Percentiles rank a stretch among this genome's conserved stretches.
These are phyloP conservation scores for Melinaea marsaeus DNA, from an alignment of 2,888 invertebrate species.

Conservation along the genomic window DNA sequence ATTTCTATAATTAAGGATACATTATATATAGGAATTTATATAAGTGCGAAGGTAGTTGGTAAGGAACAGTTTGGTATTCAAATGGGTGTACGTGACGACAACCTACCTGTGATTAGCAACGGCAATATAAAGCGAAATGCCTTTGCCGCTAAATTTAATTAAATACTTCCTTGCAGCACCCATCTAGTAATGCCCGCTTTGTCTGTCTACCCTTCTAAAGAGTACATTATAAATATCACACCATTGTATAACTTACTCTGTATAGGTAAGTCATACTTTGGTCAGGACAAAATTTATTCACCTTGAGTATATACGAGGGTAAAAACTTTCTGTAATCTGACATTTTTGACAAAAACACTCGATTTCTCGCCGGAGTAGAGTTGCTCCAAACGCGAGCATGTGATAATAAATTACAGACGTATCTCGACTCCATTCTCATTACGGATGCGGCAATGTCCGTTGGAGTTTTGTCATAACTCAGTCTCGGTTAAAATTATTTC, in stretches of 20 bases:
- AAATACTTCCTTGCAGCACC: conserved; percentile 65
- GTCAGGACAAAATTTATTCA: conserved; percentile 12
- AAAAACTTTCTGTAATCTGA: conserved; percentile 29
- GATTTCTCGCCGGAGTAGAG: conserved; percentile 44
- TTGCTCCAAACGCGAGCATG: conserved; percentile 54
- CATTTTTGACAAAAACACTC: conserved; percentile 52
- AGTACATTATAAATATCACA: conserved; percentile 24
- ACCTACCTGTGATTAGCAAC: conserved; percentile 72
- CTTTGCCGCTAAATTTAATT: conserved; percentile 70
- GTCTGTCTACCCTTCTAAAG: conserved; percentile 40
- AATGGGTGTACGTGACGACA: conserved; percentile 63
- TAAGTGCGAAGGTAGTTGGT: conserved; percentile 37
- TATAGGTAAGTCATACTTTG: not conserved
- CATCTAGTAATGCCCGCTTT: conserved; percentile 61
- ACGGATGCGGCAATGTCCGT: conserved; percentile 77
- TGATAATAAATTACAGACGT: conserved; percentile 72
- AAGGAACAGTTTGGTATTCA: conserved; percentile 60
- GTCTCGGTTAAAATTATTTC: conserved; percentile 77
- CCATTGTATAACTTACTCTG: too few relatives aligned
- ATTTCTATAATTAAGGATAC: not conserved
- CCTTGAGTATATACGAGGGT: conserved; percentile 5
- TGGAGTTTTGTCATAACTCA: conserved; percentile 78
- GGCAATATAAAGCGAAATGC: conserved; percentile 61
- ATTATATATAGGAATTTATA: conserved; percentile 11
- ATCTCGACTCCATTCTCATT: conserved; percentile 76